Evolutionary conservation across 2,113 vertebrate genomes (phyloP).

Genomic region (Fregata magnificens): DNA sequence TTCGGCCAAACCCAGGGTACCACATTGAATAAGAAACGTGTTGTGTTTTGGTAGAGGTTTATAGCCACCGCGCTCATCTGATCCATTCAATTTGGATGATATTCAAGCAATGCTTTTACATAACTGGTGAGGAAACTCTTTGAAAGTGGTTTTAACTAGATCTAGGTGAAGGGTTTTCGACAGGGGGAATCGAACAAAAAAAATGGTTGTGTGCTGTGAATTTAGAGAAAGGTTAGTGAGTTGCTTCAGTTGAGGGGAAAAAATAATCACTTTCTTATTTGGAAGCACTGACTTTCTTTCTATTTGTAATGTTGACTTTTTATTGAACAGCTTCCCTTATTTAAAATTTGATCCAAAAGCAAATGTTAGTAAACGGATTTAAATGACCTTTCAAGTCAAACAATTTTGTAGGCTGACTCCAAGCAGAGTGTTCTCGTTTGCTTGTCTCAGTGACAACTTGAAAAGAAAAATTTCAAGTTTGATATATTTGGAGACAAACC

Average conservation of each 20-base stretch:
- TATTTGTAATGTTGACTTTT: neutral
- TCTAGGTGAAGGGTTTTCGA: neutral
- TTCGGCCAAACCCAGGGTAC: neutral
- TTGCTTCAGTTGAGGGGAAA: neutral
- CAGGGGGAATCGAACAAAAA: neutral
- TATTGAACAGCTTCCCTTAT: neutral
- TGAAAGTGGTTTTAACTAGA: neutral
- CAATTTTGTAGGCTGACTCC: neutral
- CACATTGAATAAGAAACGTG: neutral
- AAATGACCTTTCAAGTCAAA: constrained; percentile 4
- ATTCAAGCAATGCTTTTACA: neutral
- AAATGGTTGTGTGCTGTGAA: neutral
- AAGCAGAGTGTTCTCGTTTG: neutral
- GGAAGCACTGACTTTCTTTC: neutral
- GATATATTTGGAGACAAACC: neutral
- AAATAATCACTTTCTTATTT: neutral
- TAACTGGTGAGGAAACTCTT: neutral
- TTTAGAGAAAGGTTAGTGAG: neutral
- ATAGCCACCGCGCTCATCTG: rapidly evolving
- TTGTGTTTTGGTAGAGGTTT: neutral
- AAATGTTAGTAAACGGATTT: neutral
- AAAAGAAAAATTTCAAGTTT: neutral
- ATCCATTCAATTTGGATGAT: neutral
- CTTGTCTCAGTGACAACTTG: neutral
- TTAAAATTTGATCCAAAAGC: neutral